Evolutionary conservation across 2,113 vertebrate species (phyloP).

Genomic region (Ceratotherium simum): DNA sequence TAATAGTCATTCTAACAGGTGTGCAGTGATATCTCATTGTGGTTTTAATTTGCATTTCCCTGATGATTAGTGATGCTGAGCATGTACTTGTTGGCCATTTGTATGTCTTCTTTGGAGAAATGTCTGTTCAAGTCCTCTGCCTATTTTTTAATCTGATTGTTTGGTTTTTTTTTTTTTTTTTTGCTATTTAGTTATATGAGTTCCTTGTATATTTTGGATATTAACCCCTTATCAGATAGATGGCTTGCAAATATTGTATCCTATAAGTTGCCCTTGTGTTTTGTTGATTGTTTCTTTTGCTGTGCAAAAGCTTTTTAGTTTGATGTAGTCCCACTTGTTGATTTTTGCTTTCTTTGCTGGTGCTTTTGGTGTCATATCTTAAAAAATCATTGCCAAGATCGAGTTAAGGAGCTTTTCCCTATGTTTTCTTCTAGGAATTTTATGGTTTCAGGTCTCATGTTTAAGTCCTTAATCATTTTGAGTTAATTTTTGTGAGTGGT

Average conservation of each 20-base stretch:
- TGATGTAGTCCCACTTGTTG: neutral
- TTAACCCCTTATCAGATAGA: neutral
- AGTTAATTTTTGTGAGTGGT: no score
- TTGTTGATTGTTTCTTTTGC: neutral
- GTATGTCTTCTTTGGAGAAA: neutral
- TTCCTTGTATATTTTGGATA: neutral
- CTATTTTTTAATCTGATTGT: neutral
- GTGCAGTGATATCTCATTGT: no score
- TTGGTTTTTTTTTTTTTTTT: neutral
- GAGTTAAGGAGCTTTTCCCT: no score
- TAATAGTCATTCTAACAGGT: neutral
- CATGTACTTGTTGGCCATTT: neutral
- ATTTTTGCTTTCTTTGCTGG: neutral
- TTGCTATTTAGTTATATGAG: neutral
- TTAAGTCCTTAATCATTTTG: no score
- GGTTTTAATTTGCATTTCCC: neutral
- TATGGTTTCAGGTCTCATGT: no score
- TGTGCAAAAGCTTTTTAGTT: neutral
- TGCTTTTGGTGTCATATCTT: neutral
- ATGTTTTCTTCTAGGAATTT: no score
- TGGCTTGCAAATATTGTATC: neutral
- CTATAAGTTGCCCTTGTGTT: neutral
- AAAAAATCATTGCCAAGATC: neutral
- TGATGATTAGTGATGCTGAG: neutral
- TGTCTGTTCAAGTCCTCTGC: neutral